These are phyloP conservation scores for Promerops cafer DNA, from an alignment of 2,113 vertebrate genomes.

Conservation along the genomic window DNA sequence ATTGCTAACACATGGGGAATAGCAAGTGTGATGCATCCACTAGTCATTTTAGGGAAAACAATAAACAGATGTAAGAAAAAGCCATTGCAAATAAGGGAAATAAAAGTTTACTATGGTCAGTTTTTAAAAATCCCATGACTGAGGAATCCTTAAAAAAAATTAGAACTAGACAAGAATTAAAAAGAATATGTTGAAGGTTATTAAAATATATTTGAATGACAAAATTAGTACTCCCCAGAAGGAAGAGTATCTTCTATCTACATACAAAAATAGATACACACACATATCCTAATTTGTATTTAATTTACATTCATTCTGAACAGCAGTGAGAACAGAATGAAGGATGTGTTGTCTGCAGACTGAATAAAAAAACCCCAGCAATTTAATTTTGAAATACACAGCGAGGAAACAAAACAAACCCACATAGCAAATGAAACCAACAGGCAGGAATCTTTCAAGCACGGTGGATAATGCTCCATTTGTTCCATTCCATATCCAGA, in stretches of 20 bases:
- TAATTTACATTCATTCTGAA: constrained; percentile 8
- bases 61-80: neutral
- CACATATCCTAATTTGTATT: neutral
- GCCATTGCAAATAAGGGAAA: neutral
- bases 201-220: neutral
- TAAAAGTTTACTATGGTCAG: neutral
- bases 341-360: neutral
- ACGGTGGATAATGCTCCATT: neutral
- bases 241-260: neutral
- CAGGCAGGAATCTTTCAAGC: neutral
- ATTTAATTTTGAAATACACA: neutral
- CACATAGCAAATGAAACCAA: neutral
- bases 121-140: neutral
- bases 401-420: neutral
- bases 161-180: neutral
- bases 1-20: neutral
- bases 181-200: neutral
- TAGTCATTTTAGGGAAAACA: neutral
- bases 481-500: neutral
- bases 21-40: neutral
- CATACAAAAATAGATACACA: neutral
- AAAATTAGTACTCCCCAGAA: neutral
- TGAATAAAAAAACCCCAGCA: neutral
- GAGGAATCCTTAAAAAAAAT: neutral
- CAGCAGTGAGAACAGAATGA: constrained; percentile 8